Percentiles rank a stretch among this genome's conserved stretches.
Evolutionary conservation across 1,140 invertebrate species (phyloP).

Genomic region (Lithobius niger): DNA sequence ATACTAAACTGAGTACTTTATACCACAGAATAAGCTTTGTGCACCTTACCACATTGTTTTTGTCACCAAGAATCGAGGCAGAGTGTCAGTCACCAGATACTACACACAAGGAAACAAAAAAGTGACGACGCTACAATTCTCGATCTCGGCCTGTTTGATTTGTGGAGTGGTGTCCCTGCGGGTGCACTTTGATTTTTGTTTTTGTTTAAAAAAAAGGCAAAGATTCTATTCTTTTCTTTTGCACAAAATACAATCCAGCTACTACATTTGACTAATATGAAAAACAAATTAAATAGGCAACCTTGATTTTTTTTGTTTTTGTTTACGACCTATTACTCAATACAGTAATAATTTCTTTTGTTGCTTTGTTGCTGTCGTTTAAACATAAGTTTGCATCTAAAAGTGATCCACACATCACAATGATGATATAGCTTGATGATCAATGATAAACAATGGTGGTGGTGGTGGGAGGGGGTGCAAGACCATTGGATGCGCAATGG

Average conservation of each 20-base stretch:
- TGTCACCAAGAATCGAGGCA: neutral
- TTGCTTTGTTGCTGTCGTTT: neutral
- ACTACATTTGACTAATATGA: constrained; percentile 7
- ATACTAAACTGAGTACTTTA: neutral
- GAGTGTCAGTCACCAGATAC: neutral
- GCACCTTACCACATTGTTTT: neutral
- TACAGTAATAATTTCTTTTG: neutral
- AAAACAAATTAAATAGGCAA: neutral
- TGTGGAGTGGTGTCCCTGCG: neutral
- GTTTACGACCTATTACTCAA: neutral
- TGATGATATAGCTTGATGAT: neutral
- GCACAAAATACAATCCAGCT: constrained; percentile 1
- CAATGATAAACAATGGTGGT: neutral
- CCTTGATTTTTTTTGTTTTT: neutral
- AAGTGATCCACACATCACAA: neutral
- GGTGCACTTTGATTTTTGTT: constrained; percentile 5
- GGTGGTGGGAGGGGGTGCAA: neutral
- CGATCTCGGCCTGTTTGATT: constrained; percentile 1
- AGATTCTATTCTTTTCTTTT: too few relatives aligned
- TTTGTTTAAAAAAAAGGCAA: neutral
- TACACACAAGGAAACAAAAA: neutral
- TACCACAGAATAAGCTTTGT: neutral
- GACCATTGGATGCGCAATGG: too few relatives aligned
- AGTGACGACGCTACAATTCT: neutral
- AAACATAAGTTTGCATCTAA: neutral